phyloP scores from a whole-genome alignment of 2,113 vertebrate species.

The Tragelaphus buxtoni region DNA sequence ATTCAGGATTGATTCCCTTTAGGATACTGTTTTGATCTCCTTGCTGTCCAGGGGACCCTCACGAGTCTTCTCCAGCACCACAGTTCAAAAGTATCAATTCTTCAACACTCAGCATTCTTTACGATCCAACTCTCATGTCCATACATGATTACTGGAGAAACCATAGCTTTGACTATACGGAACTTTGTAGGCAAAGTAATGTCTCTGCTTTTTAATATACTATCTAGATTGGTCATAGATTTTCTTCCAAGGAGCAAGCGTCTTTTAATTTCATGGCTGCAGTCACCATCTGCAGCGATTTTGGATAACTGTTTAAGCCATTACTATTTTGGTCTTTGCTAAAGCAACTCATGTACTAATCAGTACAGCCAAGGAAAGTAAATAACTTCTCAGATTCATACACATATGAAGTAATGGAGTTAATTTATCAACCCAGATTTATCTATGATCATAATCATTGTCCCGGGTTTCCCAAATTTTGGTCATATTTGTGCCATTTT shows the following conservation, averaged over 20 bases:
- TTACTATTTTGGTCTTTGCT: slow-evolving; percentile 17
- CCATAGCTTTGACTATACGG: background rate
- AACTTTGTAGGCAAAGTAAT: background rate
- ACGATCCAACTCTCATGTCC: background rate
- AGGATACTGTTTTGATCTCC: background rate
- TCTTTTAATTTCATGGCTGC: background rate
- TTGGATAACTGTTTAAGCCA: background rate
- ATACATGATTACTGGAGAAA: background rate
- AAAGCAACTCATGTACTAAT: background rate
- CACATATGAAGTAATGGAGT: background rate
- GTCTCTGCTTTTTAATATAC: background rate
- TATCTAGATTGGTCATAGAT: background rate
- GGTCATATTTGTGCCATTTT: background rate
- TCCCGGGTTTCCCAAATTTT: background rate
- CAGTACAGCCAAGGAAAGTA: background rate
- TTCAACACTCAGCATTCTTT: background rate
- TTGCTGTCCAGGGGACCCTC: background rate
- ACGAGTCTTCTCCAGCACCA: background rate
- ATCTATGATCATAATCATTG: background rate
- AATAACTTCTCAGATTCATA: background rate
- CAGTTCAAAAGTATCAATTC: background rate
- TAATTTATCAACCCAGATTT: background rate
- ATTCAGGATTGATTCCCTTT: background rate
- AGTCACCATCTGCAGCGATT: background rate
- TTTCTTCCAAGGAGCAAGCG: background rate